These are phyloP conservation scores for Pteria penguin DNA, from an alignment of 2,888 invertebrate species.

Conservation along the genomic window DNA sequence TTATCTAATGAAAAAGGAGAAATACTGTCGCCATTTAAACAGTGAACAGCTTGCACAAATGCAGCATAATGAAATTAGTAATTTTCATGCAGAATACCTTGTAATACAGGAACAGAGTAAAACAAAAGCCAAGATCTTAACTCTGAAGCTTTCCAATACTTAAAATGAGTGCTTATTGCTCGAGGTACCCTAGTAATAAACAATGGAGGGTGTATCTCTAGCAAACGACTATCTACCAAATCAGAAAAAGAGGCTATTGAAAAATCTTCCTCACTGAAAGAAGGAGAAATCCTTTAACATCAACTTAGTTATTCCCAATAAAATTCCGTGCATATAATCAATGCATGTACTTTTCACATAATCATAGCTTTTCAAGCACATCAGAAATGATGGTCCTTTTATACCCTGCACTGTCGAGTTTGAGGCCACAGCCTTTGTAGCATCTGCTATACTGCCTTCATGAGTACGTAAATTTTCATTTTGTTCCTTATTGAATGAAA, in stretches of 20 bases:
- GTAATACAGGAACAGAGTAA: constrained; percentile 47
- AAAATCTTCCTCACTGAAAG: neutral
- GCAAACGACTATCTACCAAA: constrained; percentile 38
- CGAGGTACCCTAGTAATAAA: constrained; percentile 45
- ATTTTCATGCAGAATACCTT: constrained; percentile 30
- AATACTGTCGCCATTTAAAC: constrained; percentile 37
- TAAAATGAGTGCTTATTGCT: constrained; percentile 43
- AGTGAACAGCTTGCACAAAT: constrained; percentile 46
- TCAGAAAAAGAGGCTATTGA: constrained; percentile 15
- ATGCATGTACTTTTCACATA: constrained; percentile 32
- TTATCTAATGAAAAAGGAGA: constrained; percentile 21
- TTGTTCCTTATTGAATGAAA: constrained; percentile 40
- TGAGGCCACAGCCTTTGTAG: constrained; percentile 18
- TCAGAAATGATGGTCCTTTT: constrained; percentile 51
- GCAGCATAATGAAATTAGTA: constrained; percentile 42
- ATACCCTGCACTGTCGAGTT: constrained; percentile 32
- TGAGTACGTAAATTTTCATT: constrained; percentile 6
- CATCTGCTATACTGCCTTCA: constrained; percentile 23
- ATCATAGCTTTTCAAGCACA: constrained; percentile 32
- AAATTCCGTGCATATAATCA: constrained; percentile 57
- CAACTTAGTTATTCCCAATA: constrained; percentile 46
- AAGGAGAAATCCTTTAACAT: constrained; percentile 16
- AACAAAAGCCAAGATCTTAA: constrained; percentile 50
- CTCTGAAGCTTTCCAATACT: constrained; percentile 56
- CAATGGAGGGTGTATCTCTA: constrained; percentile 42